phyloP scores from a whole-genome alignment of 2,113 vertebrate species.

The Empidonax alnorum region DNA sequence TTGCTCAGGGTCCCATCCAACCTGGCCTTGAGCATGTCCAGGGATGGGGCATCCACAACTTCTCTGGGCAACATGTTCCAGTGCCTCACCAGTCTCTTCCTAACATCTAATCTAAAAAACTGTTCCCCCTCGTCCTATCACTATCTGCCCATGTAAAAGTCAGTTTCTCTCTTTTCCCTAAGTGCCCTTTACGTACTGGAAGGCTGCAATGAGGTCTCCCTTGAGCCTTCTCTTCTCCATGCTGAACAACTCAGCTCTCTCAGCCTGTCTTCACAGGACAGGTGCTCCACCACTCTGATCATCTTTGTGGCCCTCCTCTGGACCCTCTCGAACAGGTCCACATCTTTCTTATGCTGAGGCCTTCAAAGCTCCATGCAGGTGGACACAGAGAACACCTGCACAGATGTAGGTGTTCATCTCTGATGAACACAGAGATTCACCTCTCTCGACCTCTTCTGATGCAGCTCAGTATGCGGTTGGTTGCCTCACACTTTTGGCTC shows the following conservation, averaged over 20 bases:
- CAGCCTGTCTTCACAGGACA: neutral
- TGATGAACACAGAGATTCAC: neutral
- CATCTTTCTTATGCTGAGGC: neutral
- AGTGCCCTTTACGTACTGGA: neutral
- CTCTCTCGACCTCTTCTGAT: neutral
- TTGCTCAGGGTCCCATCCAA: neutral
- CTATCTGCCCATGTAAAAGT: neutral
- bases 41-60: neutral
- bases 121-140: neutral
- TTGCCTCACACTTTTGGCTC: neutral
- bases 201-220: neutral
- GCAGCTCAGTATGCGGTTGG: neutral
- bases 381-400: too few species aligned
- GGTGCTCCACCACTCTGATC: neutral
- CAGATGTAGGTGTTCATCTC: too few species aligned
- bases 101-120: neutral
- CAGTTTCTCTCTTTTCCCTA: neutral
- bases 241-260: neutral
- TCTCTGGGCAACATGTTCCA: neutral
- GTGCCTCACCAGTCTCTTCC: neutral
- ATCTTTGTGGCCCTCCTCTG: neutral
- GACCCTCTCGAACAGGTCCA: neutral
- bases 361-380: neutral
- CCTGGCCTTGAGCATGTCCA: neutral
- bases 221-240: fast-evolving